Conservation (phyloP, 2,888 invertebrate species). For the Cactoblastis cactorum region DNA sequence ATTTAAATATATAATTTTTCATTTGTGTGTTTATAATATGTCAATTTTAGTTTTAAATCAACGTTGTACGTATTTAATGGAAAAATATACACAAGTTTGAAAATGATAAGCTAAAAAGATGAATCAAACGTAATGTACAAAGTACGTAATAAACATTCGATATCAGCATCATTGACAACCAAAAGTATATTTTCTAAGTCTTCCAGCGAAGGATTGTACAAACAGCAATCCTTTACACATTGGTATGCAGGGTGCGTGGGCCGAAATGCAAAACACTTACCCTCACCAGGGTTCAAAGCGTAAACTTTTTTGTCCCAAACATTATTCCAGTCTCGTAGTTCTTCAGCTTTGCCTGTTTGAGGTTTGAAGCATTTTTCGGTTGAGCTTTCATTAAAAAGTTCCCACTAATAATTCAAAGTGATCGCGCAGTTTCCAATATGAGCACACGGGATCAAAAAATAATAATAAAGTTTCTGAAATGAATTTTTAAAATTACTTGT, state of each 20-base stretch:
- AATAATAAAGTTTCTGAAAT: too few species aligned
- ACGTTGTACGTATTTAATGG: too few species aligned
- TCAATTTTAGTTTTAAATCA: too few species aligned
- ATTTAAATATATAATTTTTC: too few species aligned
- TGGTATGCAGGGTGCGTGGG: conserved; percentile 69
- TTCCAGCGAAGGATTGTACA: conserved; percentile 17
- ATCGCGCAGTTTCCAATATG: conserved; percentile 57
- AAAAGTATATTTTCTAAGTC: not conserved
- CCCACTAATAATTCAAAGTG: conserved; percentile 55
- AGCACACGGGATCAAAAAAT: conserved; percentile 34
- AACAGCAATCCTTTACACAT: conserved; percentile 54
- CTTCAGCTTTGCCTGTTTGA: conserved; percentile 71
- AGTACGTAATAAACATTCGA: not conserved
- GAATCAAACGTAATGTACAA: too few species aligned
- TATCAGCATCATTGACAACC: not conserved
- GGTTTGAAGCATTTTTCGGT: conserved; percentile 71
- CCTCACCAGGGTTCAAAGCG: conserved; percentile 73
- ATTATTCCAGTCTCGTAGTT: conserved; percentile 77
- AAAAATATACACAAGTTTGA: too few species aligned
- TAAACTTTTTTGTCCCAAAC: conserved; percentile 73
- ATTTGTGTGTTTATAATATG: too few species aligned
- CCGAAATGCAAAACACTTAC: conserved; percentile 77
- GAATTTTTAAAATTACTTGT: too few species aligned
- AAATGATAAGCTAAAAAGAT: too few species aligned
- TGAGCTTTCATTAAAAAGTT: conserved; percentile 72